These are phyloP conservation scores for Raja brachyura DNA, from an alignment of 2,113 vertebrate genomes.

Conservation along the genomic window DNA sequence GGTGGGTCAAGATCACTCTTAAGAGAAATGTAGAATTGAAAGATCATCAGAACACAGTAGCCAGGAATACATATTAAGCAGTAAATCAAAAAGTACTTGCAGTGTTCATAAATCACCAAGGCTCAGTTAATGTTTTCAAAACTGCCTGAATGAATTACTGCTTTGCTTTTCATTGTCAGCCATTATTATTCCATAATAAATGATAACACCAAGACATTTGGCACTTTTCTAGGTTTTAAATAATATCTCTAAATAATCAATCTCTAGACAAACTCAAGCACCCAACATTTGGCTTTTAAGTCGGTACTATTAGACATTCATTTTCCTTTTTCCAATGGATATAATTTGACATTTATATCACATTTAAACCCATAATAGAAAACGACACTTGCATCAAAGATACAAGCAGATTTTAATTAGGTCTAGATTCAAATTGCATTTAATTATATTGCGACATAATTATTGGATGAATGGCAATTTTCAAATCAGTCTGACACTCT, in stretches of 20 bases:
- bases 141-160: not conserved
- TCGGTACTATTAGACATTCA: not conserved
- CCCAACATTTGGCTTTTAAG: not conserved
- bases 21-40: not conserved
- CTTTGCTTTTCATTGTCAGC: not conserved
- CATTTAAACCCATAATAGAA: not conserved
- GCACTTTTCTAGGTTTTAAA: not conserved
- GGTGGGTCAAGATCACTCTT: not conserved
- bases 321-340: not conserved
- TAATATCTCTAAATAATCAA: not conserved
- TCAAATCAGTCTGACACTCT: not conserved
- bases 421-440: not conserved
- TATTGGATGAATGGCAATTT: not conserved
- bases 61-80: not conserved
- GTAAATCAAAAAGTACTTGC: not conserved
- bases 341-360: not conserved
- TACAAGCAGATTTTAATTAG: slow-evolving; percentile 4
- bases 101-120: not conserved
- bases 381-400: not conserved
- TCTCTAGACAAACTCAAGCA: not conserved
- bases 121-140: not conserved
- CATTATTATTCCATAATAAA: not conserved
- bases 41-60: not conserved
- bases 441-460: not conserved
- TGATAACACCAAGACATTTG: not conserved